Base-by-base conservation (phyloP, 2,113 vertebrate species). In the Ornithorhynchus anatinus region DNA sequence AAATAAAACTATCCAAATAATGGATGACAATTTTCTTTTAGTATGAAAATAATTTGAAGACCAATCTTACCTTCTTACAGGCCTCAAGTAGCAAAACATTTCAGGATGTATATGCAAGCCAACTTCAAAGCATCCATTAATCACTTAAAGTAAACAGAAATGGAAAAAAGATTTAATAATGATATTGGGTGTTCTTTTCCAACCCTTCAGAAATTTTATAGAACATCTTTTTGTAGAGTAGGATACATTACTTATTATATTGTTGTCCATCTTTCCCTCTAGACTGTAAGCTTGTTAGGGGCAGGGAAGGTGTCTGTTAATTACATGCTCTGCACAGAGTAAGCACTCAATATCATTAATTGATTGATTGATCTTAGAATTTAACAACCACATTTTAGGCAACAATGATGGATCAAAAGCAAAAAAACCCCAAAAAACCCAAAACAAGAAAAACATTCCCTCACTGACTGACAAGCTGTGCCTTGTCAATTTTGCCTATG, bases 71-170 rank as follows among this genome's bases (percentile, higher is more conserved):
- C 92, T 93, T 63, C 79, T 91, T 79, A 87, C 61, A 47, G 73
- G 68, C 72, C 77, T 84, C 80, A 90, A 72, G 72, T 79, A 75
- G 87, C 74, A 86, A 86, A 93, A 92, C 93, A 94, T 94, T 72
- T 86, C 89, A 84, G 70, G 86, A 71, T 54, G 60, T 79, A 12
- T 17, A 23, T 60, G 54, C 37, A 59, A 20, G 45, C 22, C 66
- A 77, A 60, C 60, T 80, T 86, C 79, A 74, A 84, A 84, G 71
- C 76, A 86, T 81, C 67, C 77, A 85, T 64, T 59, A 87, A 79
- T 52, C 70, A 64, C 91, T 87, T 77, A 6, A 83, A 79, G 61
- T 25, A 76, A 40, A 22, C 19, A 13, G 10, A 35, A 65, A 69
- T 62, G 15, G 19, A 17, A 42, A 69, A 1, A 5, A 5, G 22